Conservation (phyloP, 1,140 invertebrate genomes). For the Drosophila micromelanica region DNA sequence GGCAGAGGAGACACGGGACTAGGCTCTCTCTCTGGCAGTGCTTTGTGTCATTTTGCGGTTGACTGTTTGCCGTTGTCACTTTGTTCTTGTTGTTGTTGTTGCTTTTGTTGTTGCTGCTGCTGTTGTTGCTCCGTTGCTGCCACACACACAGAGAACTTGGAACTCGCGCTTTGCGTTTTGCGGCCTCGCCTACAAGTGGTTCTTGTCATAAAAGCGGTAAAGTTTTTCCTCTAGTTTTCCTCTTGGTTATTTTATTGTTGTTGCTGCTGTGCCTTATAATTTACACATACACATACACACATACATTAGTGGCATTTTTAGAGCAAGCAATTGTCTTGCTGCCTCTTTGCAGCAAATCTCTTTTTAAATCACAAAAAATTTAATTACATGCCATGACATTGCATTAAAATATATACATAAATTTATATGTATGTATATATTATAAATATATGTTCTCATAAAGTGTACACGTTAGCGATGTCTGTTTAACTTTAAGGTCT, state of each 20-base stretch:
- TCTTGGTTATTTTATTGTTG: constrained; percentile 46
- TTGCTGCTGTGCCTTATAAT: constrained; percentile 63
- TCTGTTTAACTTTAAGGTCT: constrained; percentile 56
- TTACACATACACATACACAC: constrained; percentile 59
- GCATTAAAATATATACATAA: constrained; percentile 65
- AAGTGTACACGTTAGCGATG: not conserved
- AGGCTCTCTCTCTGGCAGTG: constrained; percentile 37
- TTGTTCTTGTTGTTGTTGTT: no score
- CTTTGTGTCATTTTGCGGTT: constrained; percentile 74
- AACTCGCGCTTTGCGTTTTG: constrained; percentile 55
- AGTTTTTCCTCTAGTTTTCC: constrained; percentile 67
- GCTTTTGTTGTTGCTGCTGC: not conserved
- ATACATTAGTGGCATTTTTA: constrained; percentile 81
- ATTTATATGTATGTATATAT: not conserved
- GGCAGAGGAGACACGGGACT: not conserved
- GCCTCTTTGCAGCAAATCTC: constrained; percentile 30
- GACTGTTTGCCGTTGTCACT: constrained; percentile 27
- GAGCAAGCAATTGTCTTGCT: constrained; percentile 68
- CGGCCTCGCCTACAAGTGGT: constrained; percentile 75
- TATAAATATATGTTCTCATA: not conserved
- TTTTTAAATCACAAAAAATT: constrained; percentile 81
- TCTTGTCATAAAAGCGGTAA: constrained; percentile 77
- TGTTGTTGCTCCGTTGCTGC: constrained; percentile 38
- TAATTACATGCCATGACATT: constrained; percentile 72
- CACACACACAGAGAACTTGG: constrained; percentile 31